A percentile compares a stretch with the other conserved stretches of the same genome.
These are phyloP conservation scores for Cinclus mexicanus DNA, from an alignment of 2,113 vertebrate species.

Conservation along the genomic window DNA sequence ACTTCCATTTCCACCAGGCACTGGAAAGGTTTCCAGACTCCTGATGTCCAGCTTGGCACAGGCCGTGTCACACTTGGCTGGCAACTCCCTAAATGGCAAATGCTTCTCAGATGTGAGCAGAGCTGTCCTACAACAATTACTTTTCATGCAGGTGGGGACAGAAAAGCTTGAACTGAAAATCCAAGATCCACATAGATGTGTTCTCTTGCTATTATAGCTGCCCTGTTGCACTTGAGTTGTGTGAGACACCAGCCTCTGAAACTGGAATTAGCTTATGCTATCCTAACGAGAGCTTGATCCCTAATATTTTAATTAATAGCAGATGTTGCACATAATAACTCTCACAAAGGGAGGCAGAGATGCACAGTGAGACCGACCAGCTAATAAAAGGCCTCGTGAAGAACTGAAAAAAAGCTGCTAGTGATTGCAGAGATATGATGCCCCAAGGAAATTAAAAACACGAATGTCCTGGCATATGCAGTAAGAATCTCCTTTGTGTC, in stretches of 20 bases:
- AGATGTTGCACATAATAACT: not conserved
- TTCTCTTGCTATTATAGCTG: not conserved
- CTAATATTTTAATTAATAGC: not conserved
- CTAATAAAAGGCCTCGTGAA: slow-evolving; percentile 34
- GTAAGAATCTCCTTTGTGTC: slow-evolving; percentile 40
- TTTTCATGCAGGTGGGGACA: not conserved
- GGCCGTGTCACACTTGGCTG: not conserved
- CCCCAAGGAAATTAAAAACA: slow-evolving; percentile 64
- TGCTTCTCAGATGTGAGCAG: not conserved
- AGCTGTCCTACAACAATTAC: not conserved
- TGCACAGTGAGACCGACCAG: not conserved
- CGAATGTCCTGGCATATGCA: not conserved
- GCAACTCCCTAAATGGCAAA: not conserved
- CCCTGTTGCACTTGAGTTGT: not conserved
- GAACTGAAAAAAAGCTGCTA: not conserved
- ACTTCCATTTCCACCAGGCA: not conserved
- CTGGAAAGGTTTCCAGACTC: not conserved
- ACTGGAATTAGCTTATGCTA: not conserved
- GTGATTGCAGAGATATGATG: slow-evolving; percentile 7
- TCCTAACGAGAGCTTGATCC: not conserved
- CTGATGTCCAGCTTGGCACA: not conserved
- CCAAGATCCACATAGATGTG: no score
- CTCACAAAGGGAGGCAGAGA: not conserved
- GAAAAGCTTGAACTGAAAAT: not conserved
- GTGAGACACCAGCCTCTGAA: not conserved